Evolutionary conservation across 2,113 vertebrate genomes (phyloP).

Genomic region (Cebidichthys violaceus): DNA sequence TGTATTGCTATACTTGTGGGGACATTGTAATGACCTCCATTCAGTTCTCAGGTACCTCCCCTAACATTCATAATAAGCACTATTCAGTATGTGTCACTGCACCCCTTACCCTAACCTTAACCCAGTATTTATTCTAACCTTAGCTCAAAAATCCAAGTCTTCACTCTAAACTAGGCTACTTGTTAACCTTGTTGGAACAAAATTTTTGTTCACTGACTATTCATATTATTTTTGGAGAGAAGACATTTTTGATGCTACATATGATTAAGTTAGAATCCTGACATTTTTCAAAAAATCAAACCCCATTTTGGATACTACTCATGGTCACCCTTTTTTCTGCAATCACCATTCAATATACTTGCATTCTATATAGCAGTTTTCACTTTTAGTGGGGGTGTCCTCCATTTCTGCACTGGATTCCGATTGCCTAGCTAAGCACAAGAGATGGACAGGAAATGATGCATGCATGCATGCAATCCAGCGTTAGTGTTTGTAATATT

Average conservation of each 20-base stretch:
- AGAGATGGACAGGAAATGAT: neutral
- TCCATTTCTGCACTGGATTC: neutral
- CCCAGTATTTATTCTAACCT: neutral
- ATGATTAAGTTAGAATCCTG: neutral
- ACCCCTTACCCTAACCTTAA: neutral
- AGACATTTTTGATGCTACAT: neutral
- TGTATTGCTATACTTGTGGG: neutral
- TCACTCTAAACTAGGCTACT: neutral
- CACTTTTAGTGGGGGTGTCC: neutral
- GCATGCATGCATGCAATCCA: neutral
- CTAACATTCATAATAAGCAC: neutral
- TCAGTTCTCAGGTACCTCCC: neutral
- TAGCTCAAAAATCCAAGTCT: neutral
- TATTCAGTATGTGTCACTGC: neutral
- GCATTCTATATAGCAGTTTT: neutral
- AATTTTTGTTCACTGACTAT: neutral
- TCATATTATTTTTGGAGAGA: neutral
- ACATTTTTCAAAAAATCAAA: neutral
- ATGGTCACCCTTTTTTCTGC: neutral
- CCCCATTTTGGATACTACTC: no score
- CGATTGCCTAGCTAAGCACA: neutral
- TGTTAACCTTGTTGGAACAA: neutral
- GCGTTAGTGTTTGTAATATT: neutral
- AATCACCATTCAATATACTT: neutral
- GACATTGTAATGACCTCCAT: neutral